A percentile compares a stretch with the other conserved stretches of the same genome.
Conservation (phyloP, 2,113 vertebrate genomes). For the Nothobranchius furzeri region DNA sequence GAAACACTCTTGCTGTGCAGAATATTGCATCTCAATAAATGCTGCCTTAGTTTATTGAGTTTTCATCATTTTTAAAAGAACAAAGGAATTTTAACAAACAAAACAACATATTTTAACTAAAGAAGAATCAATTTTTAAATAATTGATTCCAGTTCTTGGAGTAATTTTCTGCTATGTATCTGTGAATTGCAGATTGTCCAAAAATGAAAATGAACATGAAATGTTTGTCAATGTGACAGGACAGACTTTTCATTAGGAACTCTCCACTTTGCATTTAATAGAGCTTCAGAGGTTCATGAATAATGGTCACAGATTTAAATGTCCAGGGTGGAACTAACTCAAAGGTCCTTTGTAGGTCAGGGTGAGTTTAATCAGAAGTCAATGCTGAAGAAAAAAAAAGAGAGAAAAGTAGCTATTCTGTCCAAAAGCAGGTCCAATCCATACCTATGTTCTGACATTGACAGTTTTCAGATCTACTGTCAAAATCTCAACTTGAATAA, state of each 20-base stretch:
- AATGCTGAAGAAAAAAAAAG: background rate
- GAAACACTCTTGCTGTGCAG: constrained; percentile 31
- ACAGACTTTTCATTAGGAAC: background rate
- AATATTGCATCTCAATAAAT: constrained; percentile 7
- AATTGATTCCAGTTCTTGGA: background rate
- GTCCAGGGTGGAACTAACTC: constrained; percentile 21
- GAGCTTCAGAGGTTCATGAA: constrained; percentile 15
- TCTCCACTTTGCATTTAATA: background rate
- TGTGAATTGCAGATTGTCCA: background rate
- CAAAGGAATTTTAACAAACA: too few relatives aligned
- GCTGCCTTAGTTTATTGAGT: background rate
- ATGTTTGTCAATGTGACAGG: background rate
- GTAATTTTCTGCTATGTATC: background rate
- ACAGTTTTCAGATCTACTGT: background rate
- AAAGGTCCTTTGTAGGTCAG: constrained; percentile 27
- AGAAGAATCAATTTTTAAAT: too few relatives aligned
- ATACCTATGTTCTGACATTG: background rate
- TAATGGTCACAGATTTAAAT: constrained; percentile 38
- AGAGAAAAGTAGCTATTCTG: background rate
- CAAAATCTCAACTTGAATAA: background rate
- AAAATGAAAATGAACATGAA: background rate
- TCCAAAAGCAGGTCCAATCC: background rate
- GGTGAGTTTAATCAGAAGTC: constrained; percentile 20
- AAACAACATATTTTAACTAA: too few relatives aligned
- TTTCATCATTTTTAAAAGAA: background rate